Evolutionary conservation across 2,113 vertebrate genomes (phyloP), one percentile per base, ranked within the genome.

Genomic region (Fulmarus glacialis): DNA sequence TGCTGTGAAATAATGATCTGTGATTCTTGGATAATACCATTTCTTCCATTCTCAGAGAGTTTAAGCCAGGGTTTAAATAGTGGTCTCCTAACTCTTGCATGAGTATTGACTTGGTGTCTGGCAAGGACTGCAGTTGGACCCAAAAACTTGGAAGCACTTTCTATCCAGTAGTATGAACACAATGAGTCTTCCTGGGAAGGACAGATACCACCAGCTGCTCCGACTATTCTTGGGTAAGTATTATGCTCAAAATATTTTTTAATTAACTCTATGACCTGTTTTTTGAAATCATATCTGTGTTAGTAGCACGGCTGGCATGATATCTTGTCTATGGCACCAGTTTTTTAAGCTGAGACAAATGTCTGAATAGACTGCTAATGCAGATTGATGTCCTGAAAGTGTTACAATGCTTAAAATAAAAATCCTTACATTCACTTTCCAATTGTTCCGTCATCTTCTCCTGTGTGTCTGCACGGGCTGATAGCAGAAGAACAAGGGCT

Each of bases 401-500:
- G 19, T 42, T 27, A 42, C 5, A 4, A 17, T 29, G 16, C 22
- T 72, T 59, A 66, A 47, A 77, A 48, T 60, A 72, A 78, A 82
- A 59, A 18, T 30, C 55, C 20, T 74, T 21, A 8, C 13, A 34
- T 71, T n/a, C 15, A 45, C 22, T 82, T 58, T 43, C 48, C 29
- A 34, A 1, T 34, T 60, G 22, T 67, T 52, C 58, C 1, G 0
- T 40, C 3, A 0, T 12, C 56, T 22, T 58, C 32, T 22, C 21
- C 43, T 12, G 26, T 7, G 0, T 36, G 48, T 43, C 62, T 4
- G 2, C 66, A 67, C 17, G 13, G 66, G 22, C 70, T 40, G 26
- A 19, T 11, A 29, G 53, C 70, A 47, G 38, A n/a, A 67, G 52
- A 73, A 16, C 15, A 8, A 74, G n/a, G 20, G 42, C 34, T 34